Evolutionary conservation across 2,113 vertebrate species (phyloP), one percentile per base, ranked within the genome.

Genomic region (Reinhardtius hippoglossoides): DNA sequence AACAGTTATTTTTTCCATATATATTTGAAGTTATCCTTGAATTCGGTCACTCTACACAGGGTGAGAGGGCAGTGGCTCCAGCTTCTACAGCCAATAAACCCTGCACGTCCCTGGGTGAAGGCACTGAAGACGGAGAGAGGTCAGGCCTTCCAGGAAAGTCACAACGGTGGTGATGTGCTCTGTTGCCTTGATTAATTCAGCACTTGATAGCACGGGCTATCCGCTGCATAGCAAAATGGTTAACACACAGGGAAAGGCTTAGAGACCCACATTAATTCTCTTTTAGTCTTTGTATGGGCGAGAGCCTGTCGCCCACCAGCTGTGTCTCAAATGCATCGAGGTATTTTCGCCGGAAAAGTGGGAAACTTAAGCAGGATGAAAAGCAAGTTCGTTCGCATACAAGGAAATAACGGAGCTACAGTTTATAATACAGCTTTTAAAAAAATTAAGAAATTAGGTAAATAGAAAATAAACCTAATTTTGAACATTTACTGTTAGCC

Each of bases 121-220:
- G 26, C 15, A 40, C 12, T n/a, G 31, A 40, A 63, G 60, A 76
- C 44, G n/a, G 63, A 82, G 79, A 82, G 79, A 71, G 83, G 44
- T 70, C 37, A 62, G 50, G 50, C 55, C 81, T 78, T 71, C 23
- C 24, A 56, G 77, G 56, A 35, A 23, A 80, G 69, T 65, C 62
- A 63, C 57, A 85, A 57, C 57, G 31, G 59, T 35, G 65, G 35
- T 24, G 63, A 76, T 76, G 67, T 61, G 27, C 67, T 59, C 74
- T 4, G 23, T 58, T 77, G 64, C 56, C 44, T 71, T 50, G 63
- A 82, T 77, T 81, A 86, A 86, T 89, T 84, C 76, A 78, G 58
- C 1, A 1, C 55, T 55, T 73, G 42, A 82, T 65, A 40, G 54
- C 15, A 44, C 27, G 37, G 76, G 63, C 26, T 31, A 40, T 56